phyloP scores from a whole-genome alignment of 2,888 invertebrate species.

The Drosophila nr. medialis region DNA sequence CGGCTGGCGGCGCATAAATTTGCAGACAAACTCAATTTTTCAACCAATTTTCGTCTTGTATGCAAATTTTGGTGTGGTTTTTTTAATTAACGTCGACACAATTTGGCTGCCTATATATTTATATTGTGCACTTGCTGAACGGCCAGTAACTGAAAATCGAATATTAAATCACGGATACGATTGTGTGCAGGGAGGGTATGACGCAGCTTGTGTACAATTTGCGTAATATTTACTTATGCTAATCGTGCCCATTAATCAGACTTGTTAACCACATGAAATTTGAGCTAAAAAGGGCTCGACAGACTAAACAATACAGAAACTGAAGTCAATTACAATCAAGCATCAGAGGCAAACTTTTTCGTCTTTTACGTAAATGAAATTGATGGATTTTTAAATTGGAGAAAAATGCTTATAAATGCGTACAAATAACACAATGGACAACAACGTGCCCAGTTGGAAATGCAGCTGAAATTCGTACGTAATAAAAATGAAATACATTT shows the following conservation, averaged over 20 bases:
- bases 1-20: slow-evolving; percentile 53
- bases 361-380: slow-evolving; percentile 46
- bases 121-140: slow-evolving; percentile 43
- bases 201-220: slow-evolving; percentile 56
- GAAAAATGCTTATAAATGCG: slow-evolving; percentile 38
- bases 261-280: slow-evolving; percentile 58
- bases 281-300: slow-evolving; percentile 35
- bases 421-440: slow-evolving; percentile 19
- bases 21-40: slow-evolving; percentile 67
- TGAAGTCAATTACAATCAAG: slow-evolving; percentile 15
- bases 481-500: neutral
- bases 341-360: neutral
- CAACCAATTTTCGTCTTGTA: slow-evolving; percentile 73
- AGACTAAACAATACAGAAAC: slow-evolving; percentile 22
- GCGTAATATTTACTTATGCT: slow-evolving; percentile 76
- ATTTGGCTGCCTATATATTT: slow-evolving; percentile 33
- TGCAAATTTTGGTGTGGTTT: slow-evolving; percentile 68
- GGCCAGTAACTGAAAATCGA: slow-evolving; percentile 40
- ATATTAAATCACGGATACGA: slow-evolving; percentile 65
- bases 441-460: slow-evolving; percentile 43
- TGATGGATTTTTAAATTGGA: slow-evolving; percentile 64
- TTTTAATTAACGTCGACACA: slow-evolving; percentile 75
- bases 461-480: neutral
- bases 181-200: slow-evolving; percentile 33
- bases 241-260: slow-evolving; percentile 74